Evolutionary conservation across 2,888 invertebrate species (phyloP).

Genomic region (Brachycybe producta): DNA sequence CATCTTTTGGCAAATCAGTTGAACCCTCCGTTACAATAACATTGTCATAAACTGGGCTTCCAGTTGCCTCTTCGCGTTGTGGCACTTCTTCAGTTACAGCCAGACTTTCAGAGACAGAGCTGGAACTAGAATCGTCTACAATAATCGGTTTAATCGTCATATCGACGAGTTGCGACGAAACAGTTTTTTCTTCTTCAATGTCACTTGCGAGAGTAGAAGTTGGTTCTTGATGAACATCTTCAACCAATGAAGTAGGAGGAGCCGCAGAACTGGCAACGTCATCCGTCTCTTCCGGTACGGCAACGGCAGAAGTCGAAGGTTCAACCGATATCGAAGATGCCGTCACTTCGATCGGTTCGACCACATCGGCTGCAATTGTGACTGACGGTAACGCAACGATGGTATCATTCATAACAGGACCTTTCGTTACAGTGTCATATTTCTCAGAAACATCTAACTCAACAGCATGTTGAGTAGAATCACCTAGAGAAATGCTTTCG

Average conservation of each 20-base stretch:
- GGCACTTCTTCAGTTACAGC: no score
- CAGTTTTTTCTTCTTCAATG: not conserved
- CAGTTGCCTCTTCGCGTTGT: no score
- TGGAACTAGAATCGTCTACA: no score
- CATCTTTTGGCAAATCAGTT: not conserved
- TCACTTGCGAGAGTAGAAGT: not conserved
- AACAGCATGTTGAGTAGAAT: no score
- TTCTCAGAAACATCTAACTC: no score
- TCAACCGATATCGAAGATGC: not conserved
- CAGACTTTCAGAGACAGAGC: no score
- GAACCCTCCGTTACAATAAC: not conserved
- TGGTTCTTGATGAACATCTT: slow-evolving; percentile 1
- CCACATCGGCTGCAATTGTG: not conserved
- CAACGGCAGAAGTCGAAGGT: not conserved
- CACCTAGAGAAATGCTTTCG: no score
- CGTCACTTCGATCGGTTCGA: not conserved
- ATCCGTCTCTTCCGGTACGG: not conserved
- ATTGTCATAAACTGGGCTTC: no score
- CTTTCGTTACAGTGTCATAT: not conserved
- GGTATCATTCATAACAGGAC: not conserved
- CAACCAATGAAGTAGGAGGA: not conserved
- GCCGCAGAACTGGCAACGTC: not conserved
- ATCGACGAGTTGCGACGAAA: not conserved
- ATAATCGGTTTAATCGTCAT: not conserved
- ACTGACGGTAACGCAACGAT: not conserved